phyloP scores from a whole-genome alignment of 1,140 invertebrate species.

The Reticulitermes speratus region DNA sequence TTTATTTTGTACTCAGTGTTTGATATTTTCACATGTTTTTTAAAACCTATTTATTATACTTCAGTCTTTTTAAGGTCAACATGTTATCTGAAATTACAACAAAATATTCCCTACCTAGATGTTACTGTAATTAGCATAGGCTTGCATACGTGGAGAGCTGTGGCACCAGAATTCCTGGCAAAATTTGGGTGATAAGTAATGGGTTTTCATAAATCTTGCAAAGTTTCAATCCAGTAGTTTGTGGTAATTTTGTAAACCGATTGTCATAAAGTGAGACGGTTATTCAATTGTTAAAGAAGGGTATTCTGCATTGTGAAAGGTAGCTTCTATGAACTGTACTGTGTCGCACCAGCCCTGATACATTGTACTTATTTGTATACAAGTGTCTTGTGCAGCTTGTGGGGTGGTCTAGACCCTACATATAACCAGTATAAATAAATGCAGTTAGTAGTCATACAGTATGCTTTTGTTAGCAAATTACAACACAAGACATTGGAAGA shows the following conservation, averaged over 20 bases:
- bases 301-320: background rate
- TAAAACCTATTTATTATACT: background rate
- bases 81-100: background rate
- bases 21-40: background rate
- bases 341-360: background rate
- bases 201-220: too few species aligned
- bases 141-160: too few species aligned
- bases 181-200: too few species aligned
- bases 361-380: background rate
- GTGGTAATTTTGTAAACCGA: background rate
- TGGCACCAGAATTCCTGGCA: too few species aligned
- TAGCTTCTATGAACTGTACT: background rate
- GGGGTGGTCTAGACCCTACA: background rate
- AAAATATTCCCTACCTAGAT: background rate
- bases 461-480: background rate
- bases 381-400: constrained; percentile 4
- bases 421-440: constrained; percentile 3
- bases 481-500: too few species aligned
- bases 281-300: background rate
- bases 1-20: background rate
- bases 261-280: background rate
- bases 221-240: background rate
- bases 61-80: background rate
- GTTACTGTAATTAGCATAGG: too few species aligned
- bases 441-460: background rate